Conservation (phyloP, 2,797 vertebrate species). For the Chaunax sp. region DNA sequence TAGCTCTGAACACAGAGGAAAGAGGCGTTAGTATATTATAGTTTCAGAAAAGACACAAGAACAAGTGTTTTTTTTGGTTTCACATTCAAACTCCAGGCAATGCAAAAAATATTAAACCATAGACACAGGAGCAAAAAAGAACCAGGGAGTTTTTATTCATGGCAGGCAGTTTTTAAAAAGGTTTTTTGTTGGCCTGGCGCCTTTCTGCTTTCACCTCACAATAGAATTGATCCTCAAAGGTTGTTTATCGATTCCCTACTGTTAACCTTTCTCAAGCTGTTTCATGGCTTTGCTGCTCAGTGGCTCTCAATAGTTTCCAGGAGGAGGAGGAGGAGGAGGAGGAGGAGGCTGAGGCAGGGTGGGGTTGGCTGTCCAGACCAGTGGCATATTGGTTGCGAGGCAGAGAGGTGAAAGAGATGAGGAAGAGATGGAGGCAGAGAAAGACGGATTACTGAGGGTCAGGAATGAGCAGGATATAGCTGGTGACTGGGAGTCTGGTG, state of each 20-base stretch:
- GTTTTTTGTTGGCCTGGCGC: constrained; percentile 46
- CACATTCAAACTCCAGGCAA: constrained; percentile 47
- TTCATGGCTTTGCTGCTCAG: constrained; percentile 40
- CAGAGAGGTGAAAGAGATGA: constrained; percentile 23
- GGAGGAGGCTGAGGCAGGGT: constrained; percentile 16
- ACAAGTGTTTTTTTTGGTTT: constrained; percentile 45
- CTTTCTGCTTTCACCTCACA: constrained; percentile 61
- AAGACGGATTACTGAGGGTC: constrained; percentile 69
- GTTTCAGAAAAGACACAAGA: constrained; percentile 45
- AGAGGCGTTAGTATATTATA: constrained; percentile 50
- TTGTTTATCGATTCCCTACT: constrained; percentile 68
- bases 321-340: constrained; percentile 15
- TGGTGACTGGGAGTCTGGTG: constrained; percentile 78
- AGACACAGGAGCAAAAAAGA: constrained; percentile 41
- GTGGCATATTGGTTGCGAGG: constrained; percentile 48
- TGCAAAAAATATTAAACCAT: constrained; percentile 36
- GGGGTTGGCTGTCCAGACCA: constrained; percentile 36
- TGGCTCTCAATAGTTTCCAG: constrained; percentile 47
- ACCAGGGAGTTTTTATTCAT: constrained; percentile 61
- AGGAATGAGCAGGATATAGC: constrained; percentile 68
- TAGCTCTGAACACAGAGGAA: constrained; percentile 39
- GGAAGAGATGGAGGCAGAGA: constrained; percentile 41
- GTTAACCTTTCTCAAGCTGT: constrained; percentile 72
- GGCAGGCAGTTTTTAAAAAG: constrained; percentile 53
- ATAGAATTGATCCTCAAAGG: constrained; percentile 68